Percentiles rank a stretch among this genome's conserved stretches.
These are phyloP conservation scores for Corynorhinus townsendii DNA, from an alignment of 2,113 vertebrate genomes.

Conservation along the genomic window DNA sequence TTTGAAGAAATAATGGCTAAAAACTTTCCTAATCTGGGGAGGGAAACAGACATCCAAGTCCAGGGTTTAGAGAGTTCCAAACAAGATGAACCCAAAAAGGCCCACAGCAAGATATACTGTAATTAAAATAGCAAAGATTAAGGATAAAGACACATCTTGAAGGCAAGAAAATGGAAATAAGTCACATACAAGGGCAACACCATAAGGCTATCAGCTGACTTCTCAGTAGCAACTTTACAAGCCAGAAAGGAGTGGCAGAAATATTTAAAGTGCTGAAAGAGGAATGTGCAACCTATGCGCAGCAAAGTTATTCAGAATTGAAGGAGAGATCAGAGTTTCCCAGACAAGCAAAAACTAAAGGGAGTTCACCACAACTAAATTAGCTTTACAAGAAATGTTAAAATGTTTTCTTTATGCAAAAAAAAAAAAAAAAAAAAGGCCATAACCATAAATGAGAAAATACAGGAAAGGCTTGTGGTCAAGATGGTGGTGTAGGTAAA, in stretches of 20 bases:
- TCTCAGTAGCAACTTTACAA: neutral
- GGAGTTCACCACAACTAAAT: no score
- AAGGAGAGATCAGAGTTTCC: neutral
- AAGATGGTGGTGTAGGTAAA: no score
- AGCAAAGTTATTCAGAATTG: neutral
- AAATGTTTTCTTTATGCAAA: neutral
- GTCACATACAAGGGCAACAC: neutral
- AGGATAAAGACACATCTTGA: neutral
- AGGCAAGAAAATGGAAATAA: neutral
- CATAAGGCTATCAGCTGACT: neutral
- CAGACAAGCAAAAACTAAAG: no score
- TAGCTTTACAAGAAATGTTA: neutral
- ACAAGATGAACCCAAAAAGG: neutral
- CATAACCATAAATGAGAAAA: neutral
- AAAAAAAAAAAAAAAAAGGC: neutral
- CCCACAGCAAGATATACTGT: neutral
- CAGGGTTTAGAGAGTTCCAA: neutral
- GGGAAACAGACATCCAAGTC: neutral
- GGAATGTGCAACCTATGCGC: neutral
- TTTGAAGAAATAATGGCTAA: neutral
- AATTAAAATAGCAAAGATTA: neutral
- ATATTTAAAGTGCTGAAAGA: neutral
- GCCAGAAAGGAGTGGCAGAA: neutral
- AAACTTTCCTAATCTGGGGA: neutral
- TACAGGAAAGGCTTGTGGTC: no score